phyloP scores from a whole-genome alignment of 2,888 invertebrate genomes.

The Frankliniella fusca region DNA sequence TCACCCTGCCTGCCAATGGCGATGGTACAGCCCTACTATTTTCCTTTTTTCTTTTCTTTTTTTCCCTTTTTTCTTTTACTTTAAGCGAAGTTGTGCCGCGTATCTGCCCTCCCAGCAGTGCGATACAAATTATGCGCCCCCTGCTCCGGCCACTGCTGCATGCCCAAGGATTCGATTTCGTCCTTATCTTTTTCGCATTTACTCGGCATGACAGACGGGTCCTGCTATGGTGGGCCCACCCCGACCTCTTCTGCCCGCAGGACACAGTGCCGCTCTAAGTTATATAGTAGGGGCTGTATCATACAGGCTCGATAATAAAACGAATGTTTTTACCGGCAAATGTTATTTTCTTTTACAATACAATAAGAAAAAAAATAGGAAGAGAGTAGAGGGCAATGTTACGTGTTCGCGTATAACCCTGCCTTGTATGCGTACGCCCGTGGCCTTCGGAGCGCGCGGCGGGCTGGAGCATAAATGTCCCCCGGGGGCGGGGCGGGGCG shows the following conservation, averaged over 20 bases:
- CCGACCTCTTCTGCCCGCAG: too few species aligned
- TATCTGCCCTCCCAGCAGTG: neutral
- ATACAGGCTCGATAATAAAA: too few species aligned
- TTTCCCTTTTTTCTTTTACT: neutral
- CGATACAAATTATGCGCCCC: neutral
- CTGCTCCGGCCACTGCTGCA: too few species aligned
- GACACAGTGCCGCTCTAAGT: neutral
- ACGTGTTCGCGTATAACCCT: neutral
- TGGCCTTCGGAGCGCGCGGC: neutral
- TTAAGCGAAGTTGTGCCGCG: neutral
- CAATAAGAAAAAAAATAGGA: too few species aligned
- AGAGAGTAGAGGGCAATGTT: too few species aligned
- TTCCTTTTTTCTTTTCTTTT: neutral
- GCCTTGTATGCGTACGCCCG: neutral
- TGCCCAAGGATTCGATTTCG: constrained; percentile 13
- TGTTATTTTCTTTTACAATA: too few species aligned
- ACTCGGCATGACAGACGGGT: neutral
- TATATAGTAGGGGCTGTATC: neutral
- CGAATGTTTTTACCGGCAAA: too few species aligned
- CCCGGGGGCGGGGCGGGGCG: neutral
- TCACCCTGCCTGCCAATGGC: too few species aligned
- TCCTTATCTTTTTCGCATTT: constrained; percentile 22
- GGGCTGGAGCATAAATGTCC: neutral
- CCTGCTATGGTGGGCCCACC: neutral
- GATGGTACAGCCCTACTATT: neutral